Percentiles rank a stretch among this genome's conserved stretches.
Evolutionary conservation across 2,113 vertebrate species (phyloP).

Genomic region (Glareola pratincola): DNA sequence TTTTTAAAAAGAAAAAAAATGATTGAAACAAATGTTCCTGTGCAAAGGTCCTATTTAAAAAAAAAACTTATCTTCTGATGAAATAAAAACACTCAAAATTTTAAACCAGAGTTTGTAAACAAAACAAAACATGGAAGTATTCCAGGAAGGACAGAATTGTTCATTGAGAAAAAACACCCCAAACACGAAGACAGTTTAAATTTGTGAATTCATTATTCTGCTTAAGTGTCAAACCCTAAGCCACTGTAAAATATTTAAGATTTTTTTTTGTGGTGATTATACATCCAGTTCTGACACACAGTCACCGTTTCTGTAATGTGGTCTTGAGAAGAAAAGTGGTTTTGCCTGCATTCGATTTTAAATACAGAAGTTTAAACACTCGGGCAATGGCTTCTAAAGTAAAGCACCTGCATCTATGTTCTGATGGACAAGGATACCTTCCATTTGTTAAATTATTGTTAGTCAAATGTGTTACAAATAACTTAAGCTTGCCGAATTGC

Average conservation of each 20-base stretch:
- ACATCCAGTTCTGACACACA: not conserved
- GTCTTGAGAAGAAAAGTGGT: not conserved
- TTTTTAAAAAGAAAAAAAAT: not conserved
- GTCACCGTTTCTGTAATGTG: not conserved
- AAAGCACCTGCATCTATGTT: not conserved
- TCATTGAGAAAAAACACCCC: accelerated
- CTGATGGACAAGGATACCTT: not conserved
- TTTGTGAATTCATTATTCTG: not conserved
- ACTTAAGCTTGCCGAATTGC: not conserved
- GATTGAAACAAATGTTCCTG: not conserved
- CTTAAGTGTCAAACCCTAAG: not conserved
- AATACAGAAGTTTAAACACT: not conserved
- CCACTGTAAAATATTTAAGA: not conserved
- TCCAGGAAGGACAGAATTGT: not conserved
- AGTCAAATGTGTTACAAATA: not conserved
- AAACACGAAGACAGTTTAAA: not conserved
- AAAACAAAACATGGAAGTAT: not conserved
- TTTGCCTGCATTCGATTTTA: not conserved
- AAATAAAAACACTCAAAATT: not conserved
- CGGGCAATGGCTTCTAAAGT: not conserved
- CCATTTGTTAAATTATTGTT: not conserved
- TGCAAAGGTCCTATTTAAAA: not conserved
- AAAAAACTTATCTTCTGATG: not conserved
- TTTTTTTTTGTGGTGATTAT: not conserved
- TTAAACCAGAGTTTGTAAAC: not conserved